A percentile compares a stretch with the other conserved stretches of the same genome.
phyloP scores from a whole-genome alignment of 1,140 invertebrate species.

The Brachionus koreanus region DNA sequence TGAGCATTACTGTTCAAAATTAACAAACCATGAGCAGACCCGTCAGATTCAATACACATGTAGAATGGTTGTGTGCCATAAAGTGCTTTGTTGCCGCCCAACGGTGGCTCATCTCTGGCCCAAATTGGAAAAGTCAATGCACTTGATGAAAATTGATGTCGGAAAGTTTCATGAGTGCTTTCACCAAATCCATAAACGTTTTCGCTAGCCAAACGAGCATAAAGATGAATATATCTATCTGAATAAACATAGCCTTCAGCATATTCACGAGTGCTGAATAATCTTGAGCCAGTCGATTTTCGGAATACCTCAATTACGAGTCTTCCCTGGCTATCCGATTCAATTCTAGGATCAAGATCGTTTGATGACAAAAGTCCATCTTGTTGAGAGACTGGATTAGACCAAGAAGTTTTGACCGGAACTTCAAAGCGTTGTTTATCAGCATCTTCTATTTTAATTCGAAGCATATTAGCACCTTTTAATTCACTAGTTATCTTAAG shows the following conservation, averaged over 20 bases:
- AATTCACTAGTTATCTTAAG: conserved; percentile 9
- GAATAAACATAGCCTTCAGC: conserved; percentile 44
- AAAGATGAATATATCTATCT: conserved; percentile 45
- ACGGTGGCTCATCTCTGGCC: conserved; percentile 34
- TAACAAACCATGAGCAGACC: conserved; percentile 20
- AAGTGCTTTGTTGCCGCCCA: not conserved
- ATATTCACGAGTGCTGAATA: conserved; percentile 41
- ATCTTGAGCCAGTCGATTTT: conserved; percentile 12
- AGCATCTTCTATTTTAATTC: conserved; percentile 51
- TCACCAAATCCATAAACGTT: conserved; percentile 44
- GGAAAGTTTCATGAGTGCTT: conserved; percentile 37
- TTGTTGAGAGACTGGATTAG: not conserved
- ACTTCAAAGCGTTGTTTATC: conserved; percentile 54
- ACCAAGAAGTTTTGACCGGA: conserved; percentile 47
- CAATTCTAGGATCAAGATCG: conserved; percentile 25
- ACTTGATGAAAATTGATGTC: conserved; percentile 20
- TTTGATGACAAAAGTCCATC: conserved; percentile 8
- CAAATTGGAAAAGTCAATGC: conserved; percentile 22
- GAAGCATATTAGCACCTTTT: conserved; percentile 8
- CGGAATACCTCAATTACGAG: conserved; percentile 20
- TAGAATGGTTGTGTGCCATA: conserved; percentile 43
- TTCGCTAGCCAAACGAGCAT: conserved; percentile 45
- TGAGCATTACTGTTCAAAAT: conserved; percentile 44
- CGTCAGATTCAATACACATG: conserved; percentile 18
- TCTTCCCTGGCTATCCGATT: conserved; percentile 6